Conservation (phyloP, 2,113 vertebrate genomes). For the western clawed frog (Xenopus tropicalis) region DNA sequence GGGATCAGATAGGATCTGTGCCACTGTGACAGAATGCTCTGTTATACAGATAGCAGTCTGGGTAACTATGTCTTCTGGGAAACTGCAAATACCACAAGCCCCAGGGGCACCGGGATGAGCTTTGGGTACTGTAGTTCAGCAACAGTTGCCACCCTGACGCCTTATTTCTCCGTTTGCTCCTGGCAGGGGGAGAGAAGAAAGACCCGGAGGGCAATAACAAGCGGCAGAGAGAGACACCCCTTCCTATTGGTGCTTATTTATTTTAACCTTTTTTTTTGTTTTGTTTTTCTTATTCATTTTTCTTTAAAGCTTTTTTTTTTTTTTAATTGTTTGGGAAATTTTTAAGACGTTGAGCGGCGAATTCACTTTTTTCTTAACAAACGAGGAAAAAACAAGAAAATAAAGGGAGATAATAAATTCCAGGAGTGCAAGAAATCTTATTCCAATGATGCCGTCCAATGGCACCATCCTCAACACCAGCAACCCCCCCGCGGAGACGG, state of each 20-base stretch:
- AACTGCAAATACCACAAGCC: no score
- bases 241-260: constrained; percentile 9
- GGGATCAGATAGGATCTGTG: no score
- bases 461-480: constrained; percentile 56
- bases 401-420: background rate
- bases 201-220: background rate
- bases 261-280: background rate
- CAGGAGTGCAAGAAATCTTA: constrained; percentile 1
- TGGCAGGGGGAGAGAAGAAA: constrained; percentile 3
- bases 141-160: no score
- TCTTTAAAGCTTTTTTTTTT: background rate
- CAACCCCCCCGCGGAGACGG: constrained; percentile 44
- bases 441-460: constrained; percentile 77
- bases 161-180: background rate
- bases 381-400: background rate
- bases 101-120: no score
- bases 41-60: no score
- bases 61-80: no score
- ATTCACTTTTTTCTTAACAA: background rate
- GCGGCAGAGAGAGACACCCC: background rate
- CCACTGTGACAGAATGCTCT: no score
- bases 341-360: background rate
- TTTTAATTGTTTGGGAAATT: constrained; percentile 1
- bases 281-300: background rate
- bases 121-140: no score